Base-by-base conservation (phyloP, 2,888 invertebrate species). In the Lasioglossum oenotherae region DNA sequence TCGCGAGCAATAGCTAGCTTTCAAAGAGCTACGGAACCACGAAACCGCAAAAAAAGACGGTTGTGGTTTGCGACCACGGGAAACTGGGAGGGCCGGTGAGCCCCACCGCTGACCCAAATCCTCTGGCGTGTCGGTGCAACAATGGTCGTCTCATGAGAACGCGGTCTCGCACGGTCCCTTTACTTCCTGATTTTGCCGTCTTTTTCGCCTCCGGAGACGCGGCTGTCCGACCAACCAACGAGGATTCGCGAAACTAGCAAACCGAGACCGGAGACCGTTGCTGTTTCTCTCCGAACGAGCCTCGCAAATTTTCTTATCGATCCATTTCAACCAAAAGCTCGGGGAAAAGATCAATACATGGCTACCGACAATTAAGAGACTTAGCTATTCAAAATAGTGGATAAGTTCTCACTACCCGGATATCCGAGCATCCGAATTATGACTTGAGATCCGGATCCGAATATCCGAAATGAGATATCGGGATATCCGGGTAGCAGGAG, bases 101-200 rank as follows among this genome's bases (percentile, higher is more conserved):
- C 91, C 90, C 90, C 91, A 89, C 89, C 91, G 92, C 89, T 93
- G 93, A 93, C 93, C 93, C 90, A 93, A 91, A 93, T 93, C 89
- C 88, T 87, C 74, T 74, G 86, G 85, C 87, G 88, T 84, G 88
- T 87, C 88, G 86, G 86, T 87, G 86, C 87, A 91, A 92, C 91
- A 92, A 92, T 91, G 88, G 87, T 88, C 81, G 91, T 86, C 88
- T 88, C 92, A 89, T 92, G 91, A 93, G 92, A 92, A 92, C 91
- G 90, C 88, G 88, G 89, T 91, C 89, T 89, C 85, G 88, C 85
- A 85, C 86, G 83, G 86, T 92, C 86, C 90, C 88, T 89, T 88
- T 88, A 86, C 89, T 90, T 90, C 90, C 90, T 88, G 87, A 89
- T 85, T 89, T 87, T 88, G 84, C 82, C 86, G 84, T 86, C 85